A percentile compares a stretch with the other conserved stretches of the same genome.
These are phyloP conservation scores for Drosophila albomicans DNA, from an alignment of 1,140 invertebrate species.

Conservation along the genomic window DNA sequence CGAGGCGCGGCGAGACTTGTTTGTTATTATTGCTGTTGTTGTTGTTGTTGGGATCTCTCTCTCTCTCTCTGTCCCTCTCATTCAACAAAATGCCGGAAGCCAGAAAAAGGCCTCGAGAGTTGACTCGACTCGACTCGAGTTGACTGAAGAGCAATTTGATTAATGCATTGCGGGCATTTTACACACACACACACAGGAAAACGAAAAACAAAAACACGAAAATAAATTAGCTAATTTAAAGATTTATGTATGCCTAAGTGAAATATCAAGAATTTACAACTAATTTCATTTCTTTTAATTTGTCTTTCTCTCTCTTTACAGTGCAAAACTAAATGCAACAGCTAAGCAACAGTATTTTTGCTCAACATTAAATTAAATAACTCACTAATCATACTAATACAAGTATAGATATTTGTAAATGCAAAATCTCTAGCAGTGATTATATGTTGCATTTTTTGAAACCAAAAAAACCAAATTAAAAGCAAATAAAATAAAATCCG, in stretches of 20 bases:
- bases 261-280: slow-evolving; percentile 41
- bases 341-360: slow-evolving; percentile 80
- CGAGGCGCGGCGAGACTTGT: slow-evolving; percentile 45
- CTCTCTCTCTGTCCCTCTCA: slow-evolving; percentile 16
- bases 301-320: slow-evolving; percentile 50
- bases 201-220: slow-evolving; percentile 9
- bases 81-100: slow-evolving; percentile 69
- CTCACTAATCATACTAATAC: slow-evolving; percentile 35
- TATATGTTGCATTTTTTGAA: slow-evolving; percentile 76
- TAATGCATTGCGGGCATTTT: slow-evolving; percentile 69
- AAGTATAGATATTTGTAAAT: slow-evolving; percentile 30
- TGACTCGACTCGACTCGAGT: slow-evolving; percentile 27
- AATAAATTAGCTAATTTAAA: slow-evolving; percentile 73
- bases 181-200: not conserved
- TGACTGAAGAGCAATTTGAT: slow-evolving; percentile 62
- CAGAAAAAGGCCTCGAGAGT: slow-evolving; percentile 44
- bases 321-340: slow-evolving; percentile 55
- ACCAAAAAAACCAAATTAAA: slow-evolving; percentile 46
- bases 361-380: slow-evolving; percentile 68
- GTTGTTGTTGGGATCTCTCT: slow-evolving; percentile 16
- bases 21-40: slow-evolving; percentile 12
- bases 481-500: slow-evolving; percentile 18
- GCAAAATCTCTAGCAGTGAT: slow-evolving; percentile 68
- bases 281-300: slow-evolving; percentile 17
- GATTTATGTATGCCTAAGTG: slow-evolving; percentile 52